Percentiles rank a stretch among this genome's conserved stretches.
Conservation (phyloP, 2,888 invertebrate genomes). For the Drosophila tripunctata region DNA sequence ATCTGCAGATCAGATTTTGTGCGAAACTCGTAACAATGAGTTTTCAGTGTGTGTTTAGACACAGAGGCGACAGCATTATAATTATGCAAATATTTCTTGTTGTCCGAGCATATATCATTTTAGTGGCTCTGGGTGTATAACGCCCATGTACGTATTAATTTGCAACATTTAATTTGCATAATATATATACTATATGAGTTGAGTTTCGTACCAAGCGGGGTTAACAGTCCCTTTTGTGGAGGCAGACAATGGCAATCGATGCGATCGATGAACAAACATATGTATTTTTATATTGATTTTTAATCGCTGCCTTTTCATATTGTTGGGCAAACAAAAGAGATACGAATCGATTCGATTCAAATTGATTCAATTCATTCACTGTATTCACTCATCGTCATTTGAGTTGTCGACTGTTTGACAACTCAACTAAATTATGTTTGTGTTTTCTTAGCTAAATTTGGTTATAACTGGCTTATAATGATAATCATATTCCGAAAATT, state of each 20-base stretch:
- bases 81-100: slow-evolving; percentile 68
- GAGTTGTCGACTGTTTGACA: slow-evolving; percentile 38
- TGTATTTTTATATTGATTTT: slow-evolving; percentile 71
- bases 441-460: slow-evolving; percentile 20
- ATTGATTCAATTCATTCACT: slow-evolving; percentile 18
- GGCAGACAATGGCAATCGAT: slow-evolving; percentile 28
- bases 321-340: slow-evolving; percentile 35
- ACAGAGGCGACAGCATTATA: slow-evolving; percentile 56
- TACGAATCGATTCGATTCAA: slow-evolving; percentile 13
- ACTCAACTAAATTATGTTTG: slow-evolving; percentile 39
- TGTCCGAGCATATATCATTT: slow-evolving; percentile 57
- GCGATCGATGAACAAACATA: slow-evolving; percentile 28
- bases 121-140: slow-evolving; percentile 33
- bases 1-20: slow-evolving; percentile 19
- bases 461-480: slow-evolving; percentile 16
- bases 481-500: slow-evolving; percentile 21
- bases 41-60: slow-evolving; percentile 30
- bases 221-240: slow-evolving; percentile 26
- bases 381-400: slow-evolving; percentile 22
- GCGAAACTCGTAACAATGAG: background rate
- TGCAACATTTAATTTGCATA: slow-evolving; percentile 43
- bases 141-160: slow-evolving; percentile 44
- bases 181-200: slow-evolving; percentile 24
- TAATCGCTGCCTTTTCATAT: slow-evolving; percentile 62
- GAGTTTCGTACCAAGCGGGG: slow-evolving; percentile 22